phyloP scores from a whole-genome alignment of 2,113 vertebrate genomes.

The Sakesphorus luctuosus region DNA sequence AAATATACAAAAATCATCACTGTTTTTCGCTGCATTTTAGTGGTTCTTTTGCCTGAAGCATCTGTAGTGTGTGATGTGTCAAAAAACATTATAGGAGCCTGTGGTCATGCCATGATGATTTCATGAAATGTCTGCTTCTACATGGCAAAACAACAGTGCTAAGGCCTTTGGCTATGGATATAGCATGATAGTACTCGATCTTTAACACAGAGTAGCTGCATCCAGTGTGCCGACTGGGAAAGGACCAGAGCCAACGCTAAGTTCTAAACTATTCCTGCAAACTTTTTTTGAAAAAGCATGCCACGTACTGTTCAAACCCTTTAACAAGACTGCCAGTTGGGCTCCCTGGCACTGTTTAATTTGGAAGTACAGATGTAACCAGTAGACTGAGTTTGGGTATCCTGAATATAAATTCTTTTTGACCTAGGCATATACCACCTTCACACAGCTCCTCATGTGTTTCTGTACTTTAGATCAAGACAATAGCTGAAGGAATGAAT shows the following conservation, averaged over 20 bases:
- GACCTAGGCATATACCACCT: rapidly evolving
- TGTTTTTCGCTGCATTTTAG: not conserved
- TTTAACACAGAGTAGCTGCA: not conserved
- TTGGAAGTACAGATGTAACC: not conserved
- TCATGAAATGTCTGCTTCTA: not conserved
- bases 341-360: not conserved
- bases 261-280: not conserved
- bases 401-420: not conserved
- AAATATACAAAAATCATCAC: not conserved
- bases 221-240: not conserved
- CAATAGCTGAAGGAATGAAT: not conserved
- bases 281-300: not conserved
- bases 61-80: not conserved
- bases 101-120: not conserved
- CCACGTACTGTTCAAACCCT: not conserved
- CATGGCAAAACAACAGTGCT: not conserved
- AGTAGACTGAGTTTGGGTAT: not conserved
- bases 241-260: not conserved
- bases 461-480: conserved; percentile 1
- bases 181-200: not conserved
- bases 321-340: not conserved
- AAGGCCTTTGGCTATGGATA: not conserved
- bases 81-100: not conserved
- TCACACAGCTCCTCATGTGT: not conserved
- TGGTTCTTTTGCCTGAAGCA: not conserved